A percentile compares a stretch with the other conserved stretches of the same genome.
Evolutionary conservation across 1,140 invertebrate genomes (phyloP).

Genomic region (Aphidius ervi): DNA sequence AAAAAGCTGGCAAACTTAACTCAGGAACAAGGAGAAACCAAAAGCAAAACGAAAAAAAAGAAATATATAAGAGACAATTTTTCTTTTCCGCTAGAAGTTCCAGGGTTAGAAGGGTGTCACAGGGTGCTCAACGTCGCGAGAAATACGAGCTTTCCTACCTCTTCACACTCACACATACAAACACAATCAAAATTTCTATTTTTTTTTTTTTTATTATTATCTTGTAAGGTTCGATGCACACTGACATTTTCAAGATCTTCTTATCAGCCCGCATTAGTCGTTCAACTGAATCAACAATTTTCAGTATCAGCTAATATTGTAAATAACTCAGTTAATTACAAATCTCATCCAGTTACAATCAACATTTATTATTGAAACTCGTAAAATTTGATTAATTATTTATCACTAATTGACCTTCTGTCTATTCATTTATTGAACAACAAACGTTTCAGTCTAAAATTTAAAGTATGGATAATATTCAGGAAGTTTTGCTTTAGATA

Average conservation of each 20-base stretch:
- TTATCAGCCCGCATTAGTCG: constrained; percentile 11
- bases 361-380: too few species aligned
- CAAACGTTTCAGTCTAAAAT: too few species aligned
- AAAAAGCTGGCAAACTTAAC: constrained; percentile 20
- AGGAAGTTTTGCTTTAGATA: too few species aligned
- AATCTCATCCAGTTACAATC: too few species aligned
- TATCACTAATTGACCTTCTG: too few species aligned
- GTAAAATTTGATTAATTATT: too few species aligned
- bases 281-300: background rate
- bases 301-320: too few species aligned
- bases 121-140: constrained; percentile 10
- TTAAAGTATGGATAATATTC: too few species aligned
- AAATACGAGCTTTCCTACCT: constrained; percentile 17
- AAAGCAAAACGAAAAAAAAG: constrained; percentile 12
- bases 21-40: constrained; percentile 6
- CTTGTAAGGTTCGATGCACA: constrained; percentile 10
- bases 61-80: constrained; percentile 10
- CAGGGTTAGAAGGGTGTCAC: background rate
- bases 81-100: constrained; percentile 8
- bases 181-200: background rate
- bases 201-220: background rate
- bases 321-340: too few species aligned
- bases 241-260: constrained; percentile 5
- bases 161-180: background rate
- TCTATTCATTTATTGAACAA: too few species aligned